Evolutionary conservation across 2,888 invertebrate species (phyloP).

Genomic region (Hirtodrosophila histrioides): DNA sequence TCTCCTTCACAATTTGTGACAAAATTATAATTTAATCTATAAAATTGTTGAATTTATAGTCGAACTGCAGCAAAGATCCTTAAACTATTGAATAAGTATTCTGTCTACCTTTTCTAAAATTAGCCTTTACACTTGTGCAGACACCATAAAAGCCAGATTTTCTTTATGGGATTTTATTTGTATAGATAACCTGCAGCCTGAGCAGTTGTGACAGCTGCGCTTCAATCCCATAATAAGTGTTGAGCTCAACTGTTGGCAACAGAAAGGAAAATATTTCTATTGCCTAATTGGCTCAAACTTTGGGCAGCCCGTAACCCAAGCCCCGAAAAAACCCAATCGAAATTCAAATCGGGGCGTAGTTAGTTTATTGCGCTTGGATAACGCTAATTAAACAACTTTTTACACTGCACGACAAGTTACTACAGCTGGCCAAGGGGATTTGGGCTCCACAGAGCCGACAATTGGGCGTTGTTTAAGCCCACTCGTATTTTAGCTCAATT

Average conservation of each 20-base stretch:
- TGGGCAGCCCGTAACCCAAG: background rate
- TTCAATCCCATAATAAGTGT: slow-evolving; percentile 21
- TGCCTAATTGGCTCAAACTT: slow-evolving; percentile 33
- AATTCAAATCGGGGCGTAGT: slow-evolving; percentile 15
- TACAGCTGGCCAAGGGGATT: background rate
- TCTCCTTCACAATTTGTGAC: too few species aligned
- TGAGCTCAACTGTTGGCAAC: slow-evolving; percentile 3
- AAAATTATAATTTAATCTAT: too few species aligned
- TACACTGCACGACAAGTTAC: slow-evolving; percentile 38
- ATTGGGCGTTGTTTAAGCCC: slow-evolving; percentile 15
- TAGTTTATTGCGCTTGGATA: slow-evolving; percentile 20
- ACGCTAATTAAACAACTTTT: slow-evolving; percentile 64
- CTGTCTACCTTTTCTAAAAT: too few species aligned
- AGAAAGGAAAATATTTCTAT: slow-evolving; percentile 8
- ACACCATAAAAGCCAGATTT: background rate
- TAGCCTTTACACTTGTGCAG: background rate
- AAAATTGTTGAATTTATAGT: too few species aligned
- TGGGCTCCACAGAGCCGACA: too few species aligned
- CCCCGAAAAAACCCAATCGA: background rate
- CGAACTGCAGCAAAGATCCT: too few species aligned
- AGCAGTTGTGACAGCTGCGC: slow-evolving; percentile 31
- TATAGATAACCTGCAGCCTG: background rate
- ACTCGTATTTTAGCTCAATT: slow-evolving; percentile 58
- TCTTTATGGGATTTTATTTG: background rate
- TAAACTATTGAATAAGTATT: too few species aligned